phyloP scores from a whole-genome alignment of 2,113 vertebrate species.

The Neogale vison region DNA sequence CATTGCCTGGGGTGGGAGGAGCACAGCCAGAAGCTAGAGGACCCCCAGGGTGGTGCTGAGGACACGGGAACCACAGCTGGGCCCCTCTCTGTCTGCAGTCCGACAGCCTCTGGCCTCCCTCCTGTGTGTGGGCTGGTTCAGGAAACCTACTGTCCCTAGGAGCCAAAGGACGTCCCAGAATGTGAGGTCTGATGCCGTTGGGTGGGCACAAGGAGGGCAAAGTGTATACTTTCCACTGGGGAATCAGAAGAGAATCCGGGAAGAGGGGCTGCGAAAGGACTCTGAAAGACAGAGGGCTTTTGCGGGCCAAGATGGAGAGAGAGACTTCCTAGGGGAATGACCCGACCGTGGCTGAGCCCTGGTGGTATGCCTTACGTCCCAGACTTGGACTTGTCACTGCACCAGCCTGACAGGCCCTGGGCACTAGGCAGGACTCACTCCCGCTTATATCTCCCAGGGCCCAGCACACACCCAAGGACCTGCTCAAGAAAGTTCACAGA shows the following conservation, averaged over 20 bases:
- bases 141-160: background rate
- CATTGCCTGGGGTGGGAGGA: background rate
- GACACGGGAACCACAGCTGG: background rate
- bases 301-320: background rate
- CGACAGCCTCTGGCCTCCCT: background rate
- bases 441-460: background rate
- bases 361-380: rapidly evolving
- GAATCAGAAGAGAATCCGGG: background rate
- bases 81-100: background rate
- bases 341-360: rapidly evolving
- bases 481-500: background rate
- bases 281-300: background rate
- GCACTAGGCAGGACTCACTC: background rate
- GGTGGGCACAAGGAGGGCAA: background rate
- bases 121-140: background rate
- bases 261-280: background rate
- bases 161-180: background rate
- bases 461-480: background rate
- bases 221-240: background rate
- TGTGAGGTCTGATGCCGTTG: too few species aligned
- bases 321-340: background rate
- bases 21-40: background rate
- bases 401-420: background rate
- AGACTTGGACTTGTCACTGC: background rate
- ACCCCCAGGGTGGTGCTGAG: rapidly evolving